Percentiles rank a stretch among this genome's conserved stretches.
Conservation (phyloP, 2,797 vertebrate genomes). For the Xenopus petersii region DNA sequence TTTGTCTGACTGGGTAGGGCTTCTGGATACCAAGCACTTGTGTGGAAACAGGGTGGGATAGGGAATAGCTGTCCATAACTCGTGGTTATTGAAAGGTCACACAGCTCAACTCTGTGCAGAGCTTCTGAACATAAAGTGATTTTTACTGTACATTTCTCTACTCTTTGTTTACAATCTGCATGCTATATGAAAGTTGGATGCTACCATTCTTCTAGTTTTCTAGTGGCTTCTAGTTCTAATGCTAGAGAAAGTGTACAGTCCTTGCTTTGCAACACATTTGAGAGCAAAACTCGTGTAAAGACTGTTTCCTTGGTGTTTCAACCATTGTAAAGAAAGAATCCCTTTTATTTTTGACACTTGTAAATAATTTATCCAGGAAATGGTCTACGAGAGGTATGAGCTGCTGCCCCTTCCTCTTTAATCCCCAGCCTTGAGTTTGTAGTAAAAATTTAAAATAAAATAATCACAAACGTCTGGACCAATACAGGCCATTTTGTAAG, state of each 20-base stretch:
- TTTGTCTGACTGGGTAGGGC: neutral
- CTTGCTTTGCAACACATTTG: neutral
- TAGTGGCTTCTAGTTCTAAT: neutral
- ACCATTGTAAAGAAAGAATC: constrained; percentile 31
- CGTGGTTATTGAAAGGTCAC: neutral
- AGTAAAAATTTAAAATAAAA: constrained; percentile 61
- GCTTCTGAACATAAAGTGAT: neutral
- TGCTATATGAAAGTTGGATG: neutral
- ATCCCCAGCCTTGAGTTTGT: constrained; percentile 74
- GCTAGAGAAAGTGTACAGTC: constrained; percentile 3
- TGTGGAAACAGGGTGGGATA: neutral
- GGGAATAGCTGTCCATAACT: constrained; percentile 4
- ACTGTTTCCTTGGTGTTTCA: neutral
- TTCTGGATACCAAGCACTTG: constrained; percentile 6
- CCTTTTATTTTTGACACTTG: constrained; percentile 72
- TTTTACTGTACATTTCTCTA: neutral
- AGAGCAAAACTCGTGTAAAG: neutral
- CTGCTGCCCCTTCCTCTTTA: constrained; percentile 34
- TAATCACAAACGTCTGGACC: constrained; percentile 68
- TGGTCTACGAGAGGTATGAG: constrained; percentile 49
- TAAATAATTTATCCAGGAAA: constrained; percentile 79
- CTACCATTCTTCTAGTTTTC: neutral
- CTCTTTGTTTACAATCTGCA: neutral
- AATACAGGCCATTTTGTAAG: constrained; percentile 96
- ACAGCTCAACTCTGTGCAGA: neutral